phyloP scores from a whole-genome alignment of 2,888 invertebrate genomes.

The Xanthia togata region DNA sequence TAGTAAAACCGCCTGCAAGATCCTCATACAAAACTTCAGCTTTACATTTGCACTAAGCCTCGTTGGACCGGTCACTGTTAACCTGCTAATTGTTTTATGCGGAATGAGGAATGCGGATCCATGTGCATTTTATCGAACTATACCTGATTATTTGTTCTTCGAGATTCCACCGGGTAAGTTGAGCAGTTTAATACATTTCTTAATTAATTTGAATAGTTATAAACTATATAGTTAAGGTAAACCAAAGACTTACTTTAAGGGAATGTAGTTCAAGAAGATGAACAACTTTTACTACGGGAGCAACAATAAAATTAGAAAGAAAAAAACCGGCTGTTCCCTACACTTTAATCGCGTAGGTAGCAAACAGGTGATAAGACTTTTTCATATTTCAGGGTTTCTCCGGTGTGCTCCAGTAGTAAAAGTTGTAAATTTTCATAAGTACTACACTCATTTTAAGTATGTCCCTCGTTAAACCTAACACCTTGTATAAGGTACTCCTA shows the following conservation, averaged over 20 bases:
- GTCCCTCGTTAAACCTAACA: background rate
- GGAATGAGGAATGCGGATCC: slow-evolving; percentile 92
- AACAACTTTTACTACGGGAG: background rate
- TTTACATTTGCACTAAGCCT: slow-evolving; percentile 96
- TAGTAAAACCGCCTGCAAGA: slow-evolving; percentile 96
- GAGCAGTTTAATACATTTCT: background rate
- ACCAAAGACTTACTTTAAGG: background rate
- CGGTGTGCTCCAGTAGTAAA: background rate
- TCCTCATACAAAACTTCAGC: slow-evolving; percentile 96
- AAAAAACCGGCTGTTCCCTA: background rate
- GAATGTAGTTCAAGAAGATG: background rate
- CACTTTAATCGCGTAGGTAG: background rate
- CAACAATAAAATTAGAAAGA: background rate
- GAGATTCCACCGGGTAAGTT: slow-evolving; percentile 92
- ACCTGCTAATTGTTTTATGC: slow-evolving; percentile 92
- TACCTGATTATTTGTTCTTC: slow-evolving; percentile 96
- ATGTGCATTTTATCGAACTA: slow-evolving; percentile 92
- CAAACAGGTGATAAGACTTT: background rate
- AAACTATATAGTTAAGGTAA: background rate
- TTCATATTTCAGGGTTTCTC: background rate
- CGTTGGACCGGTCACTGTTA: slow-evolving; percentile 93
- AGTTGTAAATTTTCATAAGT: background rate
- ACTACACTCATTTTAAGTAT: slow-evolving; percentile 2
- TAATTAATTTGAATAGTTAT: background rate
- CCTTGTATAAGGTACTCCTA: background rate